phyloP scores from a whole-genome alignment of 2,888 invertebrate genomes.

The Drosophila neoperkinsi region DNA sequence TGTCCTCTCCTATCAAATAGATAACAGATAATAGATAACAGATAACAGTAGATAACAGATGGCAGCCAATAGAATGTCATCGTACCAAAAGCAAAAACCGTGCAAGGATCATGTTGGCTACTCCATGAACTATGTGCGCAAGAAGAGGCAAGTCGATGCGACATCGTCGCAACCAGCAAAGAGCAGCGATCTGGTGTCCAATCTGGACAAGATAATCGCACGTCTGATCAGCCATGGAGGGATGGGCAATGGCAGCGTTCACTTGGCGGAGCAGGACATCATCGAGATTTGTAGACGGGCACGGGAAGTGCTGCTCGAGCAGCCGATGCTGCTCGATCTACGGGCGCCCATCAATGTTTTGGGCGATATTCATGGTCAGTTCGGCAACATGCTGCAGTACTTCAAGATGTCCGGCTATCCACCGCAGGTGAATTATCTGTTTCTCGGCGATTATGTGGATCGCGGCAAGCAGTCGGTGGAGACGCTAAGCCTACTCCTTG shows the following conservation, averaged over 20 bases:
- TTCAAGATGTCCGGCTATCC: constrained; percentile 99
- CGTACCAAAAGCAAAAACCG: constrained; percentile 5
- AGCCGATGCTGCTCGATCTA: constrained; percentile 97
- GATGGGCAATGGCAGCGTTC: constrained; percentile 93
- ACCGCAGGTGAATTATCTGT: constrained; percentile 98
- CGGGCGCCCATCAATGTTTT: constrained; percentile 99
- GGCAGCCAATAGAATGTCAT: constrained; percentile 21
- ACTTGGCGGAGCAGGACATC: constrained; percentile 98
- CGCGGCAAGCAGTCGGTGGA: constrained; percentile 96
- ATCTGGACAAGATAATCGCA: constrained; percentile 51
- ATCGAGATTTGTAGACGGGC: constrained; percentile 97
- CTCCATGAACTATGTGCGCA: constrained; percentile 36
- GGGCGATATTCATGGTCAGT: constrained; percentile 98
- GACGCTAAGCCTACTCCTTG: constrained; percentile 97
- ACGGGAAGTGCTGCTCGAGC: constrained; percentile 98
- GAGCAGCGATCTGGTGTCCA: constrained; percentile 6
- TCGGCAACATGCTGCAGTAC: constrained; percentile 96
- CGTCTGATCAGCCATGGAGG: constrained; percentile 20
- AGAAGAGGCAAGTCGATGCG: not conserved
- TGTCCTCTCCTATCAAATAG: not conserved
- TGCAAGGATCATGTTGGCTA: constrained; percentile 14
- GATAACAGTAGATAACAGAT: not conserved
- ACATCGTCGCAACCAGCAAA: not conserved
- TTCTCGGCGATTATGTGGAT: constrained; percentile 91
- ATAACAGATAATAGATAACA: not conserved